A percentile compares a stretch with the other conserved stretches of the same genome.
These are phyloP conservation scores for Synanthedon tipuliformis DNA, from an alignment of 2,888 invertebrate genomes.

Conservation along the genomic window DNA sequence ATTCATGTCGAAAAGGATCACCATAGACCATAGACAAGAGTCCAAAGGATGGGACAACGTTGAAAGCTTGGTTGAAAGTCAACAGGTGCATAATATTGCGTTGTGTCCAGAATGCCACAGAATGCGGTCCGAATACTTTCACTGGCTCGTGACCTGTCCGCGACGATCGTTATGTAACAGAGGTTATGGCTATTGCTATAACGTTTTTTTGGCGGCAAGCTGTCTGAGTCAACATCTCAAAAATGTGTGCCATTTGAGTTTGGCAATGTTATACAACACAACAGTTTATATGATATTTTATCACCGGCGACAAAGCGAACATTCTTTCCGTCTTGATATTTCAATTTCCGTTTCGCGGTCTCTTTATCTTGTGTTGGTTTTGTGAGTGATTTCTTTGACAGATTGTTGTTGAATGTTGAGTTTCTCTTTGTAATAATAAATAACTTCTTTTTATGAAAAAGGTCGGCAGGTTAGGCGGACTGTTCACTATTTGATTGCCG, in stretches of 20 bases:
- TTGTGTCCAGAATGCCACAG: slow-evolving; percentile 8
- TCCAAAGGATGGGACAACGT: no score
- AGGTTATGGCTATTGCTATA: slow-evolving; percentile 15
- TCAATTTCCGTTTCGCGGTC: background rate
- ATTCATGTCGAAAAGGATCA: no score
- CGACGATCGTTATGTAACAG: slow-evolving; percentile 17
- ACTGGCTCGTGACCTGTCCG: slow-evolving; percentile 12
- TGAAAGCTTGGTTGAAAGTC: no score
- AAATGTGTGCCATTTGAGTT: slow-evolving; percentile 3
- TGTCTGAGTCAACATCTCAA: slow-evolving; percentile 25
- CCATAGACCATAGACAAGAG: no score
- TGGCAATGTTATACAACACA: slow-evolving; percentile 8
- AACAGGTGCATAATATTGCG: no score
- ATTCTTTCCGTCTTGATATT: background rate
- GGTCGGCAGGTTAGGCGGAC: no score
- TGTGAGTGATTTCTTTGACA: background rate
- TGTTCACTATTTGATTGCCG: no score
- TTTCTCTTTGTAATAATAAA: no score
- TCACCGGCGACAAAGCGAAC: background rate
- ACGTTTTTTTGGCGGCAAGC: slow-evolving; percentile 42
- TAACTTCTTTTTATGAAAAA: no score
- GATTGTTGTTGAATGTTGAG: no score
- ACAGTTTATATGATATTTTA: slow-evolving; percentile 6
- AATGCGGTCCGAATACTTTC: slow-evolving; percentile 45
- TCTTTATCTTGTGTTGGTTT: background rate